These are phyloP conservation scores for Calvadosia cruxmelitensis DNA, from an alignment of 30 jellyfish, hydroid and myxozoan species.

Conservation along the genomic window DNA sequence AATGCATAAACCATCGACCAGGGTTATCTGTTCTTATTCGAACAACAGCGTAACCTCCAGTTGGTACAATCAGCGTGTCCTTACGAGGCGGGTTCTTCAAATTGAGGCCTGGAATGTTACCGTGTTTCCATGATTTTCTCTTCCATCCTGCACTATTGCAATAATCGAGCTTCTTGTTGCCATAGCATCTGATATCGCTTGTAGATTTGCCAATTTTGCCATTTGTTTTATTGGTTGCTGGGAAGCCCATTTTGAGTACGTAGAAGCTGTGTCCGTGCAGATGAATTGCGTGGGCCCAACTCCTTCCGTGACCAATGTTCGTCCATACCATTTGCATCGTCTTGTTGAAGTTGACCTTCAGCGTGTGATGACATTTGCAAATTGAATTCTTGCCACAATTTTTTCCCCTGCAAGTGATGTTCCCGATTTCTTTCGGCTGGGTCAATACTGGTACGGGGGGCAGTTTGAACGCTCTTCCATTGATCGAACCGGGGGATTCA, in stretches of 20 bases:
- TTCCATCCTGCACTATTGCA: conserved; percentile 27
- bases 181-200: conserved; percentile 18
- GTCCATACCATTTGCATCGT: neutral
- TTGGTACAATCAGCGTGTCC: conserved; percentile 29
- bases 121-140: conserved; percentile 5
- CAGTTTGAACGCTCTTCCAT: neutral
- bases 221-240: conserved; percentile 1
- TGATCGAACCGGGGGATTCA: neutral
- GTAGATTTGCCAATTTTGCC: neutral
- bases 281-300: conserved; percentile 33
- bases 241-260: conserved; percentile 26
- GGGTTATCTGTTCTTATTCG: conserved; percentile 28
- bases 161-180: neutral
- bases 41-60: conserved; percentile 33
- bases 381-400: neutral
- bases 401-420: neutral
- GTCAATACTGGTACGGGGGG: neutral
- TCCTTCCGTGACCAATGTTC: neutral
- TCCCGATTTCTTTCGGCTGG: neutral
- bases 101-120: conserved; percentile 21
- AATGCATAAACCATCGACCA: conserved; percentile 41
- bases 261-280: conserved; percentile 34
- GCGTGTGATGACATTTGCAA: neutral
- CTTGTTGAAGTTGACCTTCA: neutral
- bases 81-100: conserved; percentile 23